Evolutionary conservation across 2,888 invertebrate genomes (phyloP).

Genomic region (Apoda limacodes): DNA sequence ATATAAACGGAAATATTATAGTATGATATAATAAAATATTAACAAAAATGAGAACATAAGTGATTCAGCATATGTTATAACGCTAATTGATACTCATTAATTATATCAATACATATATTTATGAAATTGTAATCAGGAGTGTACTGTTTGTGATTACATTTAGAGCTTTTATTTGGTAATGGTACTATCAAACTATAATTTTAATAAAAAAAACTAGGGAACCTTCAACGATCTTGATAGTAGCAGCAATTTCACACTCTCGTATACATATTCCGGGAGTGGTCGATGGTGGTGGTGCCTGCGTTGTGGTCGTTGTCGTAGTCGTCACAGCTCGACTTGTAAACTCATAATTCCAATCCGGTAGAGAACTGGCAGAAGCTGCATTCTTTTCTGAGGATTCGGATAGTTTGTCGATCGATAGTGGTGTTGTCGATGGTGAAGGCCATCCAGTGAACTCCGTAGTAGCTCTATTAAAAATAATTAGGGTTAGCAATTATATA

Average conservation of each 20-base stretch:
- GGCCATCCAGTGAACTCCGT: conserved; percentile 95
- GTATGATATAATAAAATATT: too few relatives aligned
- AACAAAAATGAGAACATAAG: too few relatives aligned
- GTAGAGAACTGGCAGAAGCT: conserved; percentile 61
- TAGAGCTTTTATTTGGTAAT: too few relatives aligned
- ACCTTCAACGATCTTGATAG: conserved; percentile 85
- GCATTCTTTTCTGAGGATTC: conserved; percentile 75
- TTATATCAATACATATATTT: too few relatives aligned
- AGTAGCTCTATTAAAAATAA: conserved; percentile 71
- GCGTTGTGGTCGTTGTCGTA: conserved; percentile 74
- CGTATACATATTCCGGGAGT: conserved; percentile 83
- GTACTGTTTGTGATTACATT: too few relatives aligned
- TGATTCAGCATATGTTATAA: too few relatives aligned
- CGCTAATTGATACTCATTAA: too few relatives aligned
- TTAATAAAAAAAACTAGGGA: too few relatives aligned
- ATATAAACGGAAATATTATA: too few relatives aligned
- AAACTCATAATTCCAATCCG: conserved; percentile 50
- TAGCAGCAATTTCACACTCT: conserved; percentile 88
- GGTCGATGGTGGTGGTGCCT: conserved; percentile 78
- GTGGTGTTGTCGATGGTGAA: conserved; percentile 86
- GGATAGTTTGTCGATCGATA: conserved; percentile 84
- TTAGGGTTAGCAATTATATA: conserved; percentile 1
- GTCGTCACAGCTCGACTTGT: conserved; percentile 66
- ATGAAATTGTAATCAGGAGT: too few relatives aligned
- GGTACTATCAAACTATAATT: too few relatives aligned